phyloP scores from a whole-genome alignment of 2,888 invertebrate genomes.

The Melanostoma mellinum region DNA sequence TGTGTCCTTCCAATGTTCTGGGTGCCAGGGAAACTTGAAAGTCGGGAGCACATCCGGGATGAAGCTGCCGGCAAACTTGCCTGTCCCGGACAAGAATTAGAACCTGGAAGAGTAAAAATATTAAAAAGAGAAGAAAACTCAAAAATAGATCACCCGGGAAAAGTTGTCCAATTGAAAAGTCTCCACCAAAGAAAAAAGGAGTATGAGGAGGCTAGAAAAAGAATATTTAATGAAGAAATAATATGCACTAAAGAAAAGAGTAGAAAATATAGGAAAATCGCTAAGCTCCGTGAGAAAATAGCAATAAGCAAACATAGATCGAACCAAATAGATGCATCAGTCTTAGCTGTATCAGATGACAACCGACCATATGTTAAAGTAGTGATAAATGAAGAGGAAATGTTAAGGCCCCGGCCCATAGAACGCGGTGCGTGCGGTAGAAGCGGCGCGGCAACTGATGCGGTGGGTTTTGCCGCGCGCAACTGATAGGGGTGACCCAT shows the following conservation, averaged over 20 bases:
- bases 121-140: too few relatives aligned
- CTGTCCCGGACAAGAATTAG: background rate
- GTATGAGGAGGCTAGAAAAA: background rate
- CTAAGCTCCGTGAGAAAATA: background rate
- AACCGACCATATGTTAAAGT: background rate
- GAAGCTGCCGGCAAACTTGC: background rate
- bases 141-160: background rate
- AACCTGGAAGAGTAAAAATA: background rate
- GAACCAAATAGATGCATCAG: background rate
- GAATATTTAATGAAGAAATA: slow-evolving; percentile 4
- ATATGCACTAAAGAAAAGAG: background rate
- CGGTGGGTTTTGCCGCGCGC: too few relatives aligned
- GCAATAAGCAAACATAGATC: background rate
- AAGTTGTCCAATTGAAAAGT: background rate
- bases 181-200: background rate
- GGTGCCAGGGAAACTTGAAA: slow-evolving; percentile 13
- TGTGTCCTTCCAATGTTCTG: background rate
- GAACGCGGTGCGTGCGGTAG: too few relatives aligned
- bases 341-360: background rate
- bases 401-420: too few relatives aligned
- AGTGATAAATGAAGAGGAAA: background rate
- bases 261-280: background rate
- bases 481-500: too few relatives aligned
- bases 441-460: too few relatives aligned
- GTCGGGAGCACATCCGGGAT: slow-evolving; percentile 2